Percentiles rank a stretch among this genome's conserved stretches.
Conservation (phyloP, 2,113 vertebrate genomes). For the Girardinichthys multiradiatus region DNA sequence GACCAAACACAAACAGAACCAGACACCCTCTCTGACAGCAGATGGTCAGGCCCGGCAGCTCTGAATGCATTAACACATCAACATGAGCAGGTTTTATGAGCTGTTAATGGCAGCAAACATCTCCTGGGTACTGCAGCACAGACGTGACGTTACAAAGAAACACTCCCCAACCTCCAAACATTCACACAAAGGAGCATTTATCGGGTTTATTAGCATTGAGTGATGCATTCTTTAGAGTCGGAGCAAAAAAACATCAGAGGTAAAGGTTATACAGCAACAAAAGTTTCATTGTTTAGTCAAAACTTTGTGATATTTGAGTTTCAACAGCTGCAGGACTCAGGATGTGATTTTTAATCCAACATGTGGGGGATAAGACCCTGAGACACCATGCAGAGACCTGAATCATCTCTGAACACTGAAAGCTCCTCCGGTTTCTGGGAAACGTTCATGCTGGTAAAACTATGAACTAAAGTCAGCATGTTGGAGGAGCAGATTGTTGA, state of each 20-base stretch:
- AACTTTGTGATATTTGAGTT: background rate
- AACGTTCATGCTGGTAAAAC: no score
- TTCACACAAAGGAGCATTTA: background rate
- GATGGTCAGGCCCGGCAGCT: constrained; percentile 11
- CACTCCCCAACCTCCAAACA: background rate
- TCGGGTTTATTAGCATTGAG: no score
- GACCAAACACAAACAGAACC: constrained; percentile 11
- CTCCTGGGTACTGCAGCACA: constrained; percentile 6
- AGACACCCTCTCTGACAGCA: constrained; percentile 20
- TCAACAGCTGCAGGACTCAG: background rate
- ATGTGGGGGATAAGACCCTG: no score
- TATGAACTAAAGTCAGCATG: no score
- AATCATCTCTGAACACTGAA: no score
- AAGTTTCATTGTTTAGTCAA: background rate
- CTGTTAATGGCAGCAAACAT: constrained; percentile 55
- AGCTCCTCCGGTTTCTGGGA: no score
- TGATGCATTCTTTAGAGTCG: background rate
- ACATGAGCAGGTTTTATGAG: constrained; percentile 47
- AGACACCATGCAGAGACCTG: no score
- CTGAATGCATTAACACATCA: constrained; percentile 47
- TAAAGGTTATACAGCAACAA: background rate
- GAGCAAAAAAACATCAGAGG: background rate
- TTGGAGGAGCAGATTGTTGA: no score
- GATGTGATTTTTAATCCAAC: background rate
- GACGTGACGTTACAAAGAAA: background rate